Conservation (phyloP, 2,797 vertebrate species). For the Anisognathus igniventris region DNA sequence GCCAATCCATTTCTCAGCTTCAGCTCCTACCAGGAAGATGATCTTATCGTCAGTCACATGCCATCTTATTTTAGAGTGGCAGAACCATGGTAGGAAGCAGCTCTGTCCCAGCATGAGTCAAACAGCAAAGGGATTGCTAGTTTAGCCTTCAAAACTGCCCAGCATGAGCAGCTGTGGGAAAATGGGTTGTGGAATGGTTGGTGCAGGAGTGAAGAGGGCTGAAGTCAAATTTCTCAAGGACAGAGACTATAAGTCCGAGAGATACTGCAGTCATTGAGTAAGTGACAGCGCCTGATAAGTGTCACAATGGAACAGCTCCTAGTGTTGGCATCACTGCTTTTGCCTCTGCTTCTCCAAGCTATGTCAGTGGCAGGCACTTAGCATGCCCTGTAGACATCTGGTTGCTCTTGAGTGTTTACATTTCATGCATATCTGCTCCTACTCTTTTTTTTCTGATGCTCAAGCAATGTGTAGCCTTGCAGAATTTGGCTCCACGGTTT, state of each 20-base stretch:
- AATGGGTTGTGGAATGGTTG: not conserved
- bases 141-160: not conserved
- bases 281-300: not conserved
- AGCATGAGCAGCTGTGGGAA: not conserved
- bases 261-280: not conserved
- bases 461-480: not conserved
- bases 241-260: not conserved
- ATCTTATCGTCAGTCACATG: not conserved
- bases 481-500: not conserved
- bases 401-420: not conserved
- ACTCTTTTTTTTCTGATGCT: not conserved
- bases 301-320: not conserved
- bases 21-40: not conserved
- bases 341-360: not conserved
- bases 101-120: not conserved
- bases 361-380: not conserved
- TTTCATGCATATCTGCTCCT: not conserved
- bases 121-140: not conserved
- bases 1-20: not conserved
- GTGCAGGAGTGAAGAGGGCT: not conserved
- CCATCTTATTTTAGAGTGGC: not conserved
- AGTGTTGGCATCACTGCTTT: not conserved
- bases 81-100: not conserved
- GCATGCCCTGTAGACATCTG: not conserved
- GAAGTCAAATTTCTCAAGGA: not conserved